Evolutionary conservation across 2,888 invertebrate genomes (phyloP).

Genomic region (Amphipyra tragopoginis): DNA sequence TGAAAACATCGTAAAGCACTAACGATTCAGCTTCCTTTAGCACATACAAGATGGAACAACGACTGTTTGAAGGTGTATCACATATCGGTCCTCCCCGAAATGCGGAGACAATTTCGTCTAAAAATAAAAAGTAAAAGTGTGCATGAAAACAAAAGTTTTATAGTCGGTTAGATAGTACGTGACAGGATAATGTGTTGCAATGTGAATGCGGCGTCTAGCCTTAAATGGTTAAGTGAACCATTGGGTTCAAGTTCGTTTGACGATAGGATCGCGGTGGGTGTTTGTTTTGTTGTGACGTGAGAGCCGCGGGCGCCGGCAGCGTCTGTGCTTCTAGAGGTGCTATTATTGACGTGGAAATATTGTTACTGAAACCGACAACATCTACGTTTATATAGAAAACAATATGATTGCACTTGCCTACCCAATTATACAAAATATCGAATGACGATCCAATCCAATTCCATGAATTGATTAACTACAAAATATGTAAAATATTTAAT

Average conservation of each 20-base stretch:
- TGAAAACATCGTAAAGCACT: conserved; percentile 67
- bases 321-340: conserved; percentile 53
- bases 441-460: too few species aligned
- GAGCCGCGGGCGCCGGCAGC: conserved; percentile 78
- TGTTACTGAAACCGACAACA: conserved; percentile 49
- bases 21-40: conserved; percentile 65
- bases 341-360: conserved; percentile 49
- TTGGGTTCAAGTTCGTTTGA: conserved; percentile 78
- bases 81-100: conserved; percentile 64
- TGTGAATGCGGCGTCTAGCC: conserved; percentile 63
- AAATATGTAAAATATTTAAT: too few species aligned
- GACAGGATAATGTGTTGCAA: conserved; percentile 69
- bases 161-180: conserved; percentile 60
- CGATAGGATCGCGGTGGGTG: conserved; percentile 72
- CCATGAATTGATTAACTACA: too few species aligned
- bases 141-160: conserved; percentile 67
- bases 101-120: conserved; percentile 56
- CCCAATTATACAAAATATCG: background rate
- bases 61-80: conserved; percentile 76
- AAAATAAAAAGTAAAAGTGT: conserved; percentile 66
- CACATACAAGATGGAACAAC: conserved; percentile 47
- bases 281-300: conserved; percentile 83
- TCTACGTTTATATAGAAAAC: conserved; percentile 3
- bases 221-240: conserved; percentile 71
- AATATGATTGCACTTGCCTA: too few species aligned